Evolutionary conservation across 2,888 invertebrate genomes (phyloP).

Genomic region (Thalpophila matura): DNA sequence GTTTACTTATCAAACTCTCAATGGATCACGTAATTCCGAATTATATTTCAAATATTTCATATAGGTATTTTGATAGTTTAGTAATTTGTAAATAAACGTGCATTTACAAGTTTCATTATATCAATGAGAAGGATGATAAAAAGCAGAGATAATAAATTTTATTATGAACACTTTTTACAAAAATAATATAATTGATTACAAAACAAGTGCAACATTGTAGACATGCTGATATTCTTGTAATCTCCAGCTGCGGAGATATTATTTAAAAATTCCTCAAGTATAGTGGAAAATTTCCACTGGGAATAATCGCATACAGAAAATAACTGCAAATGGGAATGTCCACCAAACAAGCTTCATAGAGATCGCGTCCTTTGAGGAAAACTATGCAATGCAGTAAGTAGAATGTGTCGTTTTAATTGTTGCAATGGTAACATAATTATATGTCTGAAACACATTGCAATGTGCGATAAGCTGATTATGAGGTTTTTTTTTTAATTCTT

Average conservation of each 20-base stretch:
- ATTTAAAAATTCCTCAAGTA: background rate
- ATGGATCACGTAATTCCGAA: constrained; percentile 20
- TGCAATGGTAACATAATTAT: no score
- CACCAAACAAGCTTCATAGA: background rate
- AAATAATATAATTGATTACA: no score
- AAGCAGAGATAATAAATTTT: no score
- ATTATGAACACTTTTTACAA: no score
- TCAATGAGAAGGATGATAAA: background rate
- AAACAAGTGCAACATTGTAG: no score
- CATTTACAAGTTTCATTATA: background rate
- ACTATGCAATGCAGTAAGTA: background rate
- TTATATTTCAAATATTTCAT: constrained; percentile 8
- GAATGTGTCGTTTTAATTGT: constrained; percentile 8
- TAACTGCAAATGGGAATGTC: background rate
- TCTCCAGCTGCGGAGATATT: no score
- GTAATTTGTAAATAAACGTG: background rate
- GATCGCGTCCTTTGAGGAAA: constrained; percentile 14
- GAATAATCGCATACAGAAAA: background rate
- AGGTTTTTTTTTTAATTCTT: no score
- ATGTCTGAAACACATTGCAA: constrained; percentile 1
- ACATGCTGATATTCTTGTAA: no score
- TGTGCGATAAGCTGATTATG: constrained; percentile 17
- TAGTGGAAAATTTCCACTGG: background rate
- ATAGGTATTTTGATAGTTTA: background rate
- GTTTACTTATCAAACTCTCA: constrained; percentile 17